Conservation (phyloP, 2,888 invertebrate species). For the Drosophila kanekoi region DNA sequence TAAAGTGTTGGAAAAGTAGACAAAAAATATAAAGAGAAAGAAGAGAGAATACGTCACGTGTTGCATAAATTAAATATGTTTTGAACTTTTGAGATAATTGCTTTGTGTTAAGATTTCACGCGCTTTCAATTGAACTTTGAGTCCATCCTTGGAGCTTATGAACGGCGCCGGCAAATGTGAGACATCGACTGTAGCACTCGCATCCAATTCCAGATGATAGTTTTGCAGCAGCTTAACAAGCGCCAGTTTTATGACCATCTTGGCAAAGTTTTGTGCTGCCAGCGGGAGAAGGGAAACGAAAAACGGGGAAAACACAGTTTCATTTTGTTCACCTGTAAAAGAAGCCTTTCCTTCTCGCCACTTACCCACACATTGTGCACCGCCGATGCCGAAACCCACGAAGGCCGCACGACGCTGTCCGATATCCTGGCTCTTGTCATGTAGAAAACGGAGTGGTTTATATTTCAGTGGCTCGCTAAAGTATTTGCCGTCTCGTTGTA, state of each 20-base stretch:
- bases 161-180: conserved; percentile 65
- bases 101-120: conserved; percentile 53
- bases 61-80: conserved; percentile 25
- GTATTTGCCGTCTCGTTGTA: conserved; percentile 84
- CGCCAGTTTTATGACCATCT: conserved; percentile 81
- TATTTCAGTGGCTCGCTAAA: conserved; percentile 85
- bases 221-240: conserved; percentile 78
- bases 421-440: conserved; percentile 43
- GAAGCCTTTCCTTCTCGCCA: background rate
- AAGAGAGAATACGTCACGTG: conserved; percentile 1
- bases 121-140: conserved; percentile 67
- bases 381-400: conserved; percentile 84
- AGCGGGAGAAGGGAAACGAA: background rate
- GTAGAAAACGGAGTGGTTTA: conserved; percentile 85
- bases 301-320: conserved; percentile 1
- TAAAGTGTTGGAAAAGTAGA: conserved; percentile 53
- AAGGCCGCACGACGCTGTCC: conserved; percentile 55
- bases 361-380: conserved; percentile 84
- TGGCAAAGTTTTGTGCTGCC: conserved; percentile 82
- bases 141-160: conserved; percentile 70
- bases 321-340: background rate
- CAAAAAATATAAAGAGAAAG: background rate
- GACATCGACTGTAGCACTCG: conserved; percentile 57
- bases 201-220: conserved; percentile 73
- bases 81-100: conserved; percentile 41